Percentiles rank a stretch among this genome's conserved stretches.
Conservation (phyloP, 2,888 invertebrate species). For the Tholera decimalis region DNA sequence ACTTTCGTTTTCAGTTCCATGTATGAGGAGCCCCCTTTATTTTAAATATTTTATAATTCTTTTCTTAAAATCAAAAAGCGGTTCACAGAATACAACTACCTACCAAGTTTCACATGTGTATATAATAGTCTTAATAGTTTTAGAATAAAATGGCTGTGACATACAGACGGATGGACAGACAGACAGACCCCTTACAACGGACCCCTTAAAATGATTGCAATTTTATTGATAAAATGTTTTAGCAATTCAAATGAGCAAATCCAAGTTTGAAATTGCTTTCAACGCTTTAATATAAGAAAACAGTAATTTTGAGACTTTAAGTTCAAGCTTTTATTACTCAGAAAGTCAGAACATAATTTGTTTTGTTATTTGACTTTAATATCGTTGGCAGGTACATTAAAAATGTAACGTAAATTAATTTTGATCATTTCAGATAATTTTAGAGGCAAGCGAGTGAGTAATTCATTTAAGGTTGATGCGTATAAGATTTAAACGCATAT, state of each 20-base stretch:
- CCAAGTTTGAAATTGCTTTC: background rate
- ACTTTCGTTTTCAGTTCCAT: too few species aligned
- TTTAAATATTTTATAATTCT: too few species aligned
- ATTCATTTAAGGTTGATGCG: background rate
- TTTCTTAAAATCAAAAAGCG: too few species aligned
- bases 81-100: too few species aligned
- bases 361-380: conserved; percentile 12
- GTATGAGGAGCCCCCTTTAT: too few species aligned
- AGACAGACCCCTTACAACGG: too few species aligned
- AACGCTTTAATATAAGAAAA: conserved; percentile 1
- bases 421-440: background rate
- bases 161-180: too few species aligned
- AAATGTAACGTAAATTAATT: conserved; percentile 2
- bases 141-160: too few species aligned
- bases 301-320: conserved; percentile 2
- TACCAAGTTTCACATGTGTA: too few species aligned
- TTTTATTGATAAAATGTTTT: background rate
- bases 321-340: conserved; percentile 1
- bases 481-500: background rate
- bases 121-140: too few species aligned
- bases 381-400: background rate
- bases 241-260: conserved; percentile 24
- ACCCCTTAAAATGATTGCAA: background rate
- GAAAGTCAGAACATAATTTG: background rate
- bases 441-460: background rate